Evolutionary conservation across 2,888 invertebrate genomes (phyloP).

Genomic region (Dexiosoma caninum): DNA sequence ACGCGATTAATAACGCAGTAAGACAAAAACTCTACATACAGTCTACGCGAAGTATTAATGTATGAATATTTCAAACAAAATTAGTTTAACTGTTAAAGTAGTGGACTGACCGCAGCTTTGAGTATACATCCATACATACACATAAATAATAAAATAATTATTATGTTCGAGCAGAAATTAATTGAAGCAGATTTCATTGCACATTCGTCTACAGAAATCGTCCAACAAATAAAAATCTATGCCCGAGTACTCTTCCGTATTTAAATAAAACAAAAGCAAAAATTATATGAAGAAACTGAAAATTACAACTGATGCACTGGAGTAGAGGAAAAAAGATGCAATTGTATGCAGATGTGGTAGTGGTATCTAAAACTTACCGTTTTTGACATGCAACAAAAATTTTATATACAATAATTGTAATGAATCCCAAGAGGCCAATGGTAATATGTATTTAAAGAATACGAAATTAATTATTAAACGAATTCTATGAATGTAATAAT

Average conservation of each 20-base stretch:
- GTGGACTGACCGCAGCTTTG: constrained; percentile 25
- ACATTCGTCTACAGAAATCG: constrained; percentile 10
- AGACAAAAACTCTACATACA: too few species aligned
- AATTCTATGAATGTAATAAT: too few species aligned
- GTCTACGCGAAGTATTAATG: too few species aligned
- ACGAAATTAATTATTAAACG: background rate
- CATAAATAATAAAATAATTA: constrained; percentile 23
- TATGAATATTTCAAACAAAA: constrained; percentile 3
- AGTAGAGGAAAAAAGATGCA: too few species aligned
- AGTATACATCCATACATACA: background rate
- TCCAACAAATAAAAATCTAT: constrained; percentile 45
- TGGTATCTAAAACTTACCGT: constrained; percentile 50
- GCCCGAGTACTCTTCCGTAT: constrained; percentile 56
- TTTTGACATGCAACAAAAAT: constrained; percentile 50
- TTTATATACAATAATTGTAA: constrained; percentile 46
- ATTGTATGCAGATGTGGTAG: background rate
- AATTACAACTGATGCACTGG: constrained; percentile 13
- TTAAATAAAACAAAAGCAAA: constrained; percentile 39
- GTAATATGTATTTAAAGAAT: background rate
- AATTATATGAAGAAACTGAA: constrained; percentile 24
- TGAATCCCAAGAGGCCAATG: constrained; percentile 54
- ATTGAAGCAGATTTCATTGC: constrained; percentile 43
- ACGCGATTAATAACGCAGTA: too few species aligned
- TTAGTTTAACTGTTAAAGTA: constrained; percentile 37
- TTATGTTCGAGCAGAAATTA: constrained; percentile 22